phyloP scores from a whole-genome alignment of 2,113 vertebrate genomes.

The Ophthalmolycus amberensis region DNA sequence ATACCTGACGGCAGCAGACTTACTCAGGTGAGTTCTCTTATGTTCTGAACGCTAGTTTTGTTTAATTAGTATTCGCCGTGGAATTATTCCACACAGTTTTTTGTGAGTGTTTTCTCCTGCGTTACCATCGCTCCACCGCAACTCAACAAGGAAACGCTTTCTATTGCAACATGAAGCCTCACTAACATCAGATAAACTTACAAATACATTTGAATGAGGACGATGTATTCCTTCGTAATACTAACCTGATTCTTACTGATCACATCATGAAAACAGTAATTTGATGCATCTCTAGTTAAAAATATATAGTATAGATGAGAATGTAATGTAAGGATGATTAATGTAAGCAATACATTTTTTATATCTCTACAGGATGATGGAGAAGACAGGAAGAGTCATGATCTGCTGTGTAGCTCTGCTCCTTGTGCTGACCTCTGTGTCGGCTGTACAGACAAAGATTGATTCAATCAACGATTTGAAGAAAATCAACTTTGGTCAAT shows the following conservation, averaged over 20 bases:
- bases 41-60: background rate
- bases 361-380: constrained; percentile 51
- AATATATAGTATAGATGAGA: background rate
- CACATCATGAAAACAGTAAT: background rate
- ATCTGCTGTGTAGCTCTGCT: constrained; percentile 39
- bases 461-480: constrained; percentile 62
- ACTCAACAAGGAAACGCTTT: background rate
- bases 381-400: background rate
- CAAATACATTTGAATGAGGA: background rate
- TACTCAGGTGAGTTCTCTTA: constrained; percentile 15
- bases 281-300: background rate
- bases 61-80: background rate
- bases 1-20: background rate
- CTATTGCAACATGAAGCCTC: background rate
- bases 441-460: constrained; percentile 34
- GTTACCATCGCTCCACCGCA: background rate
- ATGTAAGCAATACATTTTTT: background rate
- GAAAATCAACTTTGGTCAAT: constrained; percentile 53
- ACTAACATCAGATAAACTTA: background rate
- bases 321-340: background rate
- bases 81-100: background rate
- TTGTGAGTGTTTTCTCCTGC: background rate
- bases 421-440: constrained; percentile 26
- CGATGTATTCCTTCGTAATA: background rate
- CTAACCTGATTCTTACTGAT: background rate